A percentile compares a stretch with the other conserved stretches of the same genome.
phyloP scores from a whole-genome alignment of 2,888 invertebrate genomes.

The Ischnus inquisitorius region DNA sequence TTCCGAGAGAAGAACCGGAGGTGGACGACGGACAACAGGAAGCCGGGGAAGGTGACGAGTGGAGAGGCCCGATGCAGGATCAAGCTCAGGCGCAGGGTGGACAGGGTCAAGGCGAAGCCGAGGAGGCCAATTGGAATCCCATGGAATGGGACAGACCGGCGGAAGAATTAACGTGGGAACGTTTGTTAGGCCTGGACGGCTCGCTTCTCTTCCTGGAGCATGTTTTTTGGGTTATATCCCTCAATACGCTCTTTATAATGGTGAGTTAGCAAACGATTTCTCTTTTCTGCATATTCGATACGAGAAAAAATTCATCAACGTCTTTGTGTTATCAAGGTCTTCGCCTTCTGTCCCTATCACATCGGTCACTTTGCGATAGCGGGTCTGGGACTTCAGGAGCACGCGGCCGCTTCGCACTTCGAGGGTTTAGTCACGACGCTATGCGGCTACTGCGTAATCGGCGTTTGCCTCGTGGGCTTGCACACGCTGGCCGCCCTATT shows the following conservation, averaged over 20 bases:
- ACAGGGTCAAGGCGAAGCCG: conserved; percentile 89
- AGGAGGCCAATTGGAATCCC: conserved; percentile 98
- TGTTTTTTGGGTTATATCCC: conserved; percentile 99
- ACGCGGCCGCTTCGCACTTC: conserved; percentile 93
- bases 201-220: conserved; percentile 99
- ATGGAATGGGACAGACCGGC: conserved; percentile 99
- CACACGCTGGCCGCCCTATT: conserved; percentile 94
- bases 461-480: conserved; percentile 92
- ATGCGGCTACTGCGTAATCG: conserved; percentile 97
- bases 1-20: conserved; percentile 77
- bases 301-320: conserved; percentile 13
- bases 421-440: conserved; percentile 97
- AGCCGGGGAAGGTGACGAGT: conserved; percentile 74
- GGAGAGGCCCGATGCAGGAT: conserved; percentile 82
- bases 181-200: conserved; percentile 97
- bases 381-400: conserved; percentile 89
- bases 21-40: conserved; percentile 72
- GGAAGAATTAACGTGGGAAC: conserved; percentile 99
- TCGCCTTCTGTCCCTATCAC: conserved; percentile 98
- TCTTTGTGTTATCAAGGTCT: conserved; percentile 87
- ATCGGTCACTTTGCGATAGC: conserved; percentile 95
- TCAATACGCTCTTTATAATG: conserved; percentile 98
- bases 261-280: conserved; percentile 69
- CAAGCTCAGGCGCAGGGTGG: conserved; percentile 87
- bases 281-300: neutral